Evolutionary conservation across 2,113 vertebrate species (phyloP), one percentile per base, ranked within the genome.

Genomic region (Tetraodon nigroviridis): DNA sequence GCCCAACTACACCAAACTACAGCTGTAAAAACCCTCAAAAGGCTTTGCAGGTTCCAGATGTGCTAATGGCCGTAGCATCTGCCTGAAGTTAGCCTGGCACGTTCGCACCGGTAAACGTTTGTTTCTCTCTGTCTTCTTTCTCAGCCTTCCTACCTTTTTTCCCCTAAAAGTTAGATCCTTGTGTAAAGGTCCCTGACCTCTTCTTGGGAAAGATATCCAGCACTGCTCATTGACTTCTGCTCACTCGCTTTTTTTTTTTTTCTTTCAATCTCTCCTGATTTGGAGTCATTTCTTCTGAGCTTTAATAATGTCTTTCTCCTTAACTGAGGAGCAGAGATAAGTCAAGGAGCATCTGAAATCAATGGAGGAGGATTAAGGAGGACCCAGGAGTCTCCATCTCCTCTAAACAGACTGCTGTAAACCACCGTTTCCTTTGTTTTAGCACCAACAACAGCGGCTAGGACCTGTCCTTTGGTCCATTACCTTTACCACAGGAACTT

Each of bases 331-430:
- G 59, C 40, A 51, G 24, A 70, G 69, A 83, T 76, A 76, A 82
- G 77, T 64, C 67, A 67, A 58, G 7, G 55, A 61, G 58, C 69
- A 75, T 75, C 68, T 71, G 66, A 82, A 85, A 82, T 83, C 71
- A 73, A 85, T 85, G 62, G 21, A 29, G 53, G 42, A 22, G 54
- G 60, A 83, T 82, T 70, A 78, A 67, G 64, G 61, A 65, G 64
- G 42, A 63, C 58, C 52, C 61, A 5, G 55, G 57, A 66, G 75
- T 64, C 66, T 70, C 51, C 16, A 47, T 60, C 57, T 55, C 52
- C 64, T 69, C 70, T 32, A 41, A 63, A 81, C 57, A 55, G 45
- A 57, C 46, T 54, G 42, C 18, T 47, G 24, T 54, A 71, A 73
- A 37, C 55, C 19, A 77, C 56, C 69, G 55, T 27, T 45, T 32